Evolutionary conservation across 2,888 invertebrate species (phyloP), one percentile per base, ranked within the genome.

Genomic region (Drymonia ruficornis): DNA sequence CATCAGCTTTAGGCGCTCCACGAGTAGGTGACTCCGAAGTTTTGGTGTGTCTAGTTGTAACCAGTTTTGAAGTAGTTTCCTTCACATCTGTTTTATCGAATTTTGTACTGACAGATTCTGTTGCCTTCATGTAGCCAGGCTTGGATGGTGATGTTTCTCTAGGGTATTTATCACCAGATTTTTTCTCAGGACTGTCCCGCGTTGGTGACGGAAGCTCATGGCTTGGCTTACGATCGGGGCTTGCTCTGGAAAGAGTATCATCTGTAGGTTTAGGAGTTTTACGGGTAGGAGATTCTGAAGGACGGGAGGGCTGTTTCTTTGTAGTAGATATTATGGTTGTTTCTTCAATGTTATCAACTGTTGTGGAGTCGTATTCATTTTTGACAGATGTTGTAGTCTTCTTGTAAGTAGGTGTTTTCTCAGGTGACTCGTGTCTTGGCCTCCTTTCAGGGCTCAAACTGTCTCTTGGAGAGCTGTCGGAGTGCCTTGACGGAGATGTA

Each of bases 381-480:
- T 52, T 52, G 49, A 60, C 63, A n/a, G 70, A 66, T 38, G 62
- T 52, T 7, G 66, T 65, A 5, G 55, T 42, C 18, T 48, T 23
- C 6, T 43, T 42, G 4, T 52, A 52, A 28, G 13, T 15, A 18
- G 49, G 29, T 55, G 63, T 63, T 11, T 18, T 47, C 12, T 47
- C 42, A 31, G 40, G 53, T 43, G 45, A 51, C 23, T 61, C 56
- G 49, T 49, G 42, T 38, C 43, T 36, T 49, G 54, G 52, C 29
- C 58, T 66, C 29, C 52, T 63, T 47, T 69, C 65, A 45, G 69
- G 67, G 42, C 65, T 72, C 6, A 55, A 34, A 19, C 59, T 65
- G 18, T 59, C 47, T 50, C 55, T 62, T 34, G 59, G 53, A 29
- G 65, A 71, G 15, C 46, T 56, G 43, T 28, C 49, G 8, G 52